phyloP scores from a whole-genome alignment of 2,113 vertebrate genomes.

The Onychorhynchus coronatus region DNA sequence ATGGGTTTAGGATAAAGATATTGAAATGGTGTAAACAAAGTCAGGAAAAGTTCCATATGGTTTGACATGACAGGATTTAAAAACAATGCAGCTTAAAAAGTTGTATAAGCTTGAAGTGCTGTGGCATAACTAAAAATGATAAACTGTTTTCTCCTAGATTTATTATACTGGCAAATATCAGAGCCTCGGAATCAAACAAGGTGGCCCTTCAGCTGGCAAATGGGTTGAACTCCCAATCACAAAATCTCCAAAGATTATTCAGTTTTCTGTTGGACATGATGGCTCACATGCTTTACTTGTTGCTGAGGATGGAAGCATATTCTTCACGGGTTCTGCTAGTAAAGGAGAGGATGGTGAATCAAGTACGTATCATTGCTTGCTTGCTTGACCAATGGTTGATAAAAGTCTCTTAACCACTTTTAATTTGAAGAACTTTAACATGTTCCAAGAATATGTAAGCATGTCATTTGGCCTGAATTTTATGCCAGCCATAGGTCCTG shows the following conservation, averaged over 20 bases:
- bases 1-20: not conserved
- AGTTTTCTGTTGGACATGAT: slow-evolving; percentile 97
- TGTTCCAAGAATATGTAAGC: not conserved
- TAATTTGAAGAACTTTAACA: not conserved
- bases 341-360: slow-evolving; percentile 99
- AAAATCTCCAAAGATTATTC: slow-evolving; percentile 95
- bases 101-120: not conserved
- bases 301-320: slow-evolving; percentile 96
- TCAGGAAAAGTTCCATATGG: not conserved
- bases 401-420: not conserved
- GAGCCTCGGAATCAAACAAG: slow-evolving; percentile 98
- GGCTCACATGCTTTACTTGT: slow-evolving; percentile 97
- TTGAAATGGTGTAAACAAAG: not conserved
- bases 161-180: slow-evolving; percentile 99
- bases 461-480: not conserved
- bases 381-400: not conserved
- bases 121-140: not conserved
- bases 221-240: slow-evolving; percentile 97
- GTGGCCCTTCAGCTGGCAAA: slow-evolving; percentile 94
- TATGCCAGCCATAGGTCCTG: not conserved
- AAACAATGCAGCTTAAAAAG: not conserved
- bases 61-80: not conserved
- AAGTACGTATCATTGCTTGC: slow-evolving; percentile 77
- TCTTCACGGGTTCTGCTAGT: slow-evolving; percentile 96
- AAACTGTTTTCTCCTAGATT: slow-evolving; percentile 74